phyloP scores from a whole-genome alignment of 2,888 invertebrate species.

The Amphipoea lucens region DNA sequence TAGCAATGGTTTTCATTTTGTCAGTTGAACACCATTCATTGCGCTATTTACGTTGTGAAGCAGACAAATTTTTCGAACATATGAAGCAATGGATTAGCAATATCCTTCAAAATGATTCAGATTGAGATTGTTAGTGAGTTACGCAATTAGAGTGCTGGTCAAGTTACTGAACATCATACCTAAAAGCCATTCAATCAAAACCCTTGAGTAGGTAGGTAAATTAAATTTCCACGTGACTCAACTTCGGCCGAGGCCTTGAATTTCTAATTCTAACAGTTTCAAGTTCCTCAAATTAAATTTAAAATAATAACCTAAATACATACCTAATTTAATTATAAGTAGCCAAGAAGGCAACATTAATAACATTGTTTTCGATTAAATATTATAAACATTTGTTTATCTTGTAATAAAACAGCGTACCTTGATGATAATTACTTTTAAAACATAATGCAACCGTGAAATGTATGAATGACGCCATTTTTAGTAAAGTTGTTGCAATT shows the following conservation, averaged over 20 bases:
- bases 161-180: conserved; percentile 7
- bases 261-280: conserved; percentile 30
- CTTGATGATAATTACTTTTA: conserved; percentile 78
- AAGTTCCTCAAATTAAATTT: conserved; percentile 3
- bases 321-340: neutral
- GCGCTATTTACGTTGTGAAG: no score
- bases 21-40: no score
- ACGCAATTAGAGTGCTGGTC: neutral
- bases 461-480: conserved; percentile 89
- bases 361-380: conserved; percentile 50
- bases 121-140: no score
- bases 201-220: conserved; percentile 3
- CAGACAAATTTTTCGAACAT: no score
- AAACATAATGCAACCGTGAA: conserved; percentile 84
- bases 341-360: conserved; percentile 9
- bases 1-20: no score
- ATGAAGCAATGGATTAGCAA: no score
- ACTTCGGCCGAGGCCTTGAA: conserved; percentile 40
- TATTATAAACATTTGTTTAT: conserved; percentile 52
- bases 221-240: conserved; percentile 25
- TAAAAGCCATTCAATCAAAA: conserved; percentile 8
- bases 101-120: no score
- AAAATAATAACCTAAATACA: conserved; percentile 42
- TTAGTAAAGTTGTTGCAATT: conserved; percentile 88
- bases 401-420: conserved; percentile 58